Evolutionary conservation across 2,113 vertebrate genomes (phyloP), one percentile per base, ranked within the genome.

Genomic region (Sphyrna mokarran): DNA sequence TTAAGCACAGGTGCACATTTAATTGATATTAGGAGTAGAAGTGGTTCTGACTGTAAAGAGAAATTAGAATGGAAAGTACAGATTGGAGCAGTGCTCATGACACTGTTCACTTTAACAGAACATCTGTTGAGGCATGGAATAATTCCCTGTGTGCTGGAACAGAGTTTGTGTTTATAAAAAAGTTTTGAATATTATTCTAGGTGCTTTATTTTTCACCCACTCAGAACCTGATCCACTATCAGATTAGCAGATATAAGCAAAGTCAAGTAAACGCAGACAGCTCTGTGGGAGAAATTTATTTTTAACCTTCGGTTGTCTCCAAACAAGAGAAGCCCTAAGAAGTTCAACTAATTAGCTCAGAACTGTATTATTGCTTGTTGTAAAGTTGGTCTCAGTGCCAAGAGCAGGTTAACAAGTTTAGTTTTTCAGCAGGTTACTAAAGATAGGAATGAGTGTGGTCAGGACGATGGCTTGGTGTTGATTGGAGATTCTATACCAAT

Each of bases 81-180:
- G 29, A 66, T 91, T 66, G 13, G 66, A 61, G 61, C 58, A 61
- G 29, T 90, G 33, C 37, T 91, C 63, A 91, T 66, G 89, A 66
- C 29, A 16, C 61, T 37, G 16, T 66, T 91, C 89, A 91, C 58
- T 91, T n/a, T 66, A 91, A 91, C 63, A 4, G 89, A 91, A 33
- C 61, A 91, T 66, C 89, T 91, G 89, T 6, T 37, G 16, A 63
- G 33, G 14, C 18, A 63, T 33, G 66, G 58, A n/a, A 10, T 66
- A 91, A 91, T 91, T 91, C 58, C 89, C 89, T 91, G 58, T 8
- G 37, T 20, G 20, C 89, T 91, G 89, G 58, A 63, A 33, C 33
- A 37, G 61, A 91, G 63, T 61, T 91, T 6, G n/a, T 66, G 58
- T 91, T 37, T 91, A 91, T 91, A 63, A 91, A 66, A 91, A 91